Base-by-base conservation (phyloP, 2,797 vertebrate genomes). In the Gymnodraco acuticeps region DNA sequence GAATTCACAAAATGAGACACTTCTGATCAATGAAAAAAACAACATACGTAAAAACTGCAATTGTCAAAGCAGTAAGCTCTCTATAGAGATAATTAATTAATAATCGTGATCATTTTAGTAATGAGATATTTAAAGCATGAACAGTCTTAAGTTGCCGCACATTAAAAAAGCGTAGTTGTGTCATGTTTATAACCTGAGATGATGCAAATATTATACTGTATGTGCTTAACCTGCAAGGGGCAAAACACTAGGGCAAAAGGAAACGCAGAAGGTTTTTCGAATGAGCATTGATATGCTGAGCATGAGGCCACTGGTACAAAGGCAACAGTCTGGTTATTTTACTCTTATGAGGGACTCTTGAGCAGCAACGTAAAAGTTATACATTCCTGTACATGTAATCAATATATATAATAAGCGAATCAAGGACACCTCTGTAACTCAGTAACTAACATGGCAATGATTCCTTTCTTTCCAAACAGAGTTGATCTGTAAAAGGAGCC, bases 221-320 rank as follows among this genome's bases (percentile, higher is more conserved):
- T 51, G 10, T 27, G 45, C 19, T 56, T 12, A 20, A 19, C 9
- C 4, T 14, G 16, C 13, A 66, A n/a, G 41, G 42, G 17, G 41
- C 17, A 59, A 56, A 66, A 17, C 58, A 27, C 27, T 2, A 54
- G 55, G 27, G 10, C 7, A 43, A 60, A 66, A 42, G 6, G 11
- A 65, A 31, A 23, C 3, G 23, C 3, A 62, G 10, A 54, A 31
- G 9, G 14, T 41, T 10, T 14, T 47, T 27, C 20, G 45, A 15
- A 16, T 50, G 12, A n/a, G n/a, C 8, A 38, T 33, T 31, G n/a
- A 41, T 60, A 33, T 53, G 64, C 15, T 51, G 59, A 62, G 64
- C 69, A 77, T 78, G 46, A 23, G 23, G 38, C 23, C 23, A 23
- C 33, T 62, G n/a, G 12, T 13, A 66, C 56, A 80, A 61, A 82